A percentile compares a stretch with the other conserved stretches of the same genome.
phyloP scores from a whole-genome alignment of 2,888 invertebrate species.

The Agrilus cyanescens region DNA sequence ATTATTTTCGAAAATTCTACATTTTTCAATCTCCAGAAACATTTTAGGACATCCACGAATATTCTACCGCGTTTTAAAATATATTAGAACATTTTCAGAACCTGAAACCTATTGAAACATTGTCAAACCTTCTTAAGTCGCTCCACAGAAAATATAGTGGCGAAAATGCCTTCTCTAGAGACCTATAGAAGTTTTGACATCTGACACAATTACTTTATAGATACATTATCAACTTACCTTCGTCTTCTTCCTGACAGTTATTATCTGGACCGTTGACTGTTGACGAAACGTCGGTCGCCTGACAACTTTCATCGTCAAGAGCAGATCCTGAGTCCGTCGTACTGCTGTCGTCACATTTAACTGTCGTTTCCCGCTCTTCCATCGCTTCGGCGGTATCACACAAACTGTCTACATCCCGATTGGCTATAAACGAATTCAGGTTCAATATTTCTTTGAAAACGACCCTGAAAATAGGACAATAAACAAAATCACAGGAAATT shows the following conservation, averaged over 20 bases:
- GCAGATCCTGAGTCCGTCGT: slow-evolving; percentile 60
- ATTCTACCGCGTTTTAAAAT: too few relatives aligned
- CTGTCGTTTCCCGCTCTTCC: slow-evolving; percentile 35
- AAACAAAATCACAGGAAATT: slow-evolving; percentile 1
- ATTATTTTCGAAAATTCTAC: too few relatives aligned
- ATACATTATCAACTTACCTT: slow-evolving; percentile 31
- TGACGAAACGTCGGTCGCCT: slow-evolving; percentile 35
- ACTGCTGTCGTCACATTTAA: slow-evolving; percentile 52
- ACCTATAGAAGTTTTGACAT: too few relatives aligned
- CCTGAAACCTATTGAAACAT: too few relatives aligned
- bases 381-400: slow-evolving; percentile 32
- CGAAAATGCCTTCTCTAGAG: too few relatives aligned
- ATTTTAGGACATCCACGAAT: too few relatives aligned
- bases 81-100: too few relatives aligned
- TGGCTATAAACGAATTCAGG: slow-evolving; percentile 57
- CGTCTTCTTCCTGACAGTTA: slow-evolving; percentile 49
- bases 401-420: slow-evolving; percentile 18
- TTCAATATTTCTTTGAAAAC: slow-evolving; percentile 70
- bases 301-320: slow-evolving; percentile 49
- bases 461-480: slow-evolving; percentile 44
- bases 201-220: slow-evolving; percentile 16
- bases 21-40: too few relatives aligned
- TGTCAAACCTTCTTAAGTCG: too few relatives aligned
- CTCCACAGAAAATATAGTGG: too few relatives aligned
- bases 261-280: slow-evolving; percentile 31